Evolutionary conservation across 2,888 invertebrate genomes (phyloP), one percentile per base, ranked within the genome.

Genomic region (Chloroclysta siterata): DNA sequence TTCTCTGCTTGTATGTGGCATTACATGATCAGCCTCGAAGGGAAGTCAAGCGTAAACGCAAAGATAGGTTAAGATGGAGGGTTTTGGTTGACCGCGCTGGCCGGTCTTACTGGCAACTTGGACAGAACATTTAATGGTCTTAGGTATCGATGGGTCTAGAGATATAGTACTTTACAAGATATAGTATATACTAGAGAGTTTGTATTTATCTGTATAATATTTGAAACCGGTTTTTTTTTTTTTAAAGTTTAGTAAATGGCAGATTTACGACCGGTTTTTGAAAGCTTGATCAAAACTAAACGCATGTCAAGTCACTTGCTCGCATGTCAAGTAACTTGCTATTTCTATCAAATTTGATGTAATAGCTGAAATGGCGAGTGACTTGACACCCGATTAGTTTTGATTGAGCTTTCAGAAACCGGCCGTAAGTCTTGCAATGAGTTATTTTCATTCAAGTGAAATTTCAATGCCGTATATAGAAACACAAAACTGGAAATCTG

Each of bases 401-500:
- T n/a, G n/a, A n/a, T n/a, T n/a, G n/a, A n/a, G n/a, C n/a, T n/a
- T n/a, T n/a, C n/a, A n/a, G n/a, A n/a, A n/a, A n/a, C n/a, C n/a
- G n/a, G n/a, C n/a, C n/a, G n/a, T n/a, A n/a, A n/a, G n/a, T 14
- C 28, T 53, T n/a, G 29, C 46, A 55, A 55, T 36, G 8, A 47
- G 36, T 17, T 17, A 51, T 50, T 29, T 50, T 50, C 11, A 51
- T 53, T 53, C 14, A 44, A 51, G 14, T 29, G 17, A 22, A 39
- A 15, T 36, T 44, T 17, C 22, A 33, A 44, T 57, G 33, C 47
- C 5, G 15, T 51, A 28, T 39, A 41, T 60, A 42, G 53, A 28
- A 22, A 52, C 63, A 57, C 56, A 65, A 68, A 66, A 68, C 62
- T 42, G 61, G 8, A 55, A 71, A 71, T 69, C 65, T 67, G 62